Conservation (phyloP, 2,113 vertebrate genomes). For the Tursiops truncatus region DNA sequence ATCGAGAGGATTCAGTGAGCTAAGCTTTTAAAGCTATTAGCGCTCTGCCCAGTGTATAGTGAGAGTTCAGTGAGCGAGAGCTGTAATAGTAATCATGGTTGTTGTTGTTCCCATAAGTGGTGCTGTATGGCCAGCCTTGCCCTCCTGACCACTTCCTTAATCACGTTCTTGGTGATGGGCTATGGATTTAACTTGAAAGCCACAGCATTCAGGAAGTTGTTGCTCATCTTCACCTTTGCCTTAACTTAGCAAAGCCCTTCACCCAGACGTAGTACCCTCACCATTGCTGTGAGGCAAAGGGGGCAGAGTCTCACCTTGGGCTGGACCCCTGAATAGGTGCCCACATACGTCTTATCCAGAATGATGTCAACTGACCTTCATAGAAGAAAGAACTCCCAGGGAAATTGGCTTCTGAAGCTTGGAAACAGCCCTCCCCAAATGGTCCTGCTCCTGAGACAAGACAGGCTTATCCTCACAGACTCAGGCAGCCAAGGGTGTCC, state of each 20-base stretch:
- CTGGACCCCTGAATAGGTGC: not conserved
- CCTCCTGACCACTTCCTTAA: not conserved
- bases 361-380: not conserved
- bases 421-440: not conserved
- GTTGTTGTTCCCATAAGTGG: not conserved
- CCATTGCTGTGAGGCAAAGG: not conserved
- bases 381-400: not conserved
- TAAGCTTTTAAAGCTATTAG: not conserved
- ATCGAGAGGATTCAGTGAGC: not conserved
- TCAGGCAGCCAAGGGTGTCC: not conserved
- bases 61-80: not conserved
- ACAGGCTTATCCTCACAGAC: not conserved
- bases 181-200: not conserved
- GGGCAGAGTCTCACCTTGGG: rapidly evolving
- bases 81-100: not conserved
- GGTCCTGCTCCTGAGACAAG: not conserved
- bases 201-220: not conserved
- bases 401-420: not conserved
- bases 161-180: not conserved
- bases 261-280: not conserved
- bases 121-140: not conserved
- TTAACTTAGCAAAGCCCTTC: not conserved
- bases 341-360: not conserved
- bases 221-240: not conserved
- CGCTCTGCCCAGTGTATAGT: not conserved